These are phyloP conservation scores for Micromesistius poutassou DNA, from an alignment of 2,797 vertebrate species.

Conservation along the genomic window DNA sequence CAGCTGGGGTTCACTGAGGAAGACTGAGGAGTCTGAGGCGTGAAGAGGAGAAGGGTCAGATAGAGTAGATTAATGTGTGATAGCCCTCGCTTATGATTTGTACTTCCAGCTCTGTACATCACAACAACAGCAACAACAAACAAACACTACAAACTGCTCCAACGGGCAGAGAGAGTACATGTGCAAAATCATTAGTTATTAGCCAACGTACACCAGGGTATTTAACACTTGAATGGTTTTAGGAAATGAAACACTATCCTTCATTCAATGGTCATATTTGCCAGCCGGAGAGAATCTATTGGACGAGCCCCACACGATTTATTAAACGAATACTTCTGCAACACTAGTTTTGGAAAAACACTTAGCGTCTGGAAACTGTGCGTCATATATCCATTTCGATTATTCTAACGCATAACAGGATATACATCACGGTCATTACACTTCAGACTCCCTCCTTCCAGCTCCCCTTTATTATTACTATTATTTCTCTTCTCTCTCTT, in stretches of 20 bases:
- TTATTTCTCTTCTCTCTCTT: no score
- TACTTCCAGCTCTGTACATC: conserved; percentile 36
- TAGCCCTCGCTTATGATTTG: conserved; percentile 11
- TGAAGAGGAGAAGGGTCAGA: not conserved
- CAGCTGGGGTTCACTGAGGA: conserved; percentile 25
- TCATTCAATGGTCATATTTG: conserved; percentile 30
- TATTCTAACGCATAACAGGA: not conserved
- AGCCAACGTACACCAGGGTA: conserved; percentile 42
- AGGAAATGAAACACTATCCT: conserved; percentile 43
- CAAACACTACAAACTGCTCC: conserved; percentile 8
- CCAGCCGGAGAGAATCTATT: conserved; percentile 19
- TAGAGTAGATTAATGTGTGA: no score
- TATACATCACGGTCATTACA: not conserved
- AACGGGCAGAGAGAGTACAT: conserved; percentile 18
- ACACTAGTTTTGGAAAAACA: not conserved
- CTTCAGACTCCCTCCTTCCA: not conserved
- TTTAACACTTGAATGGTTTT: conserved; percentile 56
- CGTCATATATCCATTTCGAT: not conserved
- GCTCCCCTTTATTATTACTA: not conserved
- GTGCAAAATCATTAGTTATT: conserved; percentile 31
- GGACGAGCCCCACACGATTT: conserved; percentile 10
- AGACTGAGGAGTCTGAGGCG: not conserved
- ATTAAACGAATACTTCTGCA: not conserved
- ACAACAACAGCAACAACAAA: conserved; percentile 18
- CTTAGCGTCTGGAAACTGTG: no score